A percentile compares a stretch with the other conserved stretches of the same genome.
Conservation (phyloP, 2,797 vertebrate genomes). For the Eremophila alpestris region DNA sequence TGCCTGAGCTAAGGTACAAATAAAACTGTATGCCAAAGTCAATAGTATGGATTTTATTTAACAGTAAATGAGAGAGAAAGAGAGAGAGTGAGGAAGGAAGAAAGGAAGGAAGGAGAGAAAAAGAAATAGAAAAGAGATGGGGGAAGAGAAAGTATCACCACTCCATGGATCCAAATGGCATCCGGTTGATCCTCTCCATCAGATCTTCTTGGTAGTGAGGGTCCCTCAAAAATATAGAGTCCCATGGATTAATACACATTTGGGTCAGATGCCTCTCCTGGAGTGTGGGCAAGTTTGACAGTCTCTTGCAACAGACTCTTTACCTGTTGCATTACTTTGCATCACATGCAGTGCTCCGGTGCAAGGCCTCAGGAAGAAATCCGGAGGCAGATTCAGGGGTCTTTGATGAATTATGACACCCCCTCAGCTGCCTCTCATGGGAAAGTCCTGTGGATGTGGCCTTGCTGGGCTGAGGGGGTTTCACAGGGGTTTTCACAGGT, state of each 20-base stretch:
- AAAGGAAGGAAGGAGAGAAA: background rate
- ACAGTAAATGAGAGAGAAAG: background rate
- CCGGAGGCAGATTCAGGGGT: background rate
- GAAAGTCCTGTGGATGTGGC: background rate
- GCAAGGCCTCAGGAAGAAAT: background rate
- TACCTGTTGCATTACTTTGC: too few relatives aligned
- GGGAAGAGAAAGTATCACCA: background rate
- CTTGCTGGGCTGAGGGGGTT: rapidly evolving
- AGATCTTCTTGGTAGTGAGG: background rate
- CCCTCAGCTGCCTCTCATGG: background rate
- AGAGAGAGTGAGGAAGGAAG: too few relatives aligned
- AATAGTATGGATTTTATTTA: background rate
- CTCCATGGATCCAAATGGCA: background rate
- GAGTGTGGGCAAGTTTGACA: background rate
- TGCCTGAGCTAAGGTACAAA: background rate
- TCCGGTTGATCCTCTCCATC: background rate
- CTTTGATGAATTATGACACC: background rate
- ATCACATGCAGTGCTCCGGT: background rate
- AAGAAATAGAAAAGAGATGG: background rate
- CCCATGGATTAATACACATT: background rate
- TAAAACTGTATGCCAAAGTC: background rate
- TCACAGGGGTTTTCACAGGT: background rate
- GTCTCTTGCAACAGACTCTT: background rate
- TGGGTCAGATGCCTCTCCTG: background rate
- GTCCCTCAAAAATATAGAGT: background rate